These are phyloP conservation scores for Sycophila sp. DNA, from an alignment of 1,140 invertebrate species.

Conservation along the genomic window DNA sequence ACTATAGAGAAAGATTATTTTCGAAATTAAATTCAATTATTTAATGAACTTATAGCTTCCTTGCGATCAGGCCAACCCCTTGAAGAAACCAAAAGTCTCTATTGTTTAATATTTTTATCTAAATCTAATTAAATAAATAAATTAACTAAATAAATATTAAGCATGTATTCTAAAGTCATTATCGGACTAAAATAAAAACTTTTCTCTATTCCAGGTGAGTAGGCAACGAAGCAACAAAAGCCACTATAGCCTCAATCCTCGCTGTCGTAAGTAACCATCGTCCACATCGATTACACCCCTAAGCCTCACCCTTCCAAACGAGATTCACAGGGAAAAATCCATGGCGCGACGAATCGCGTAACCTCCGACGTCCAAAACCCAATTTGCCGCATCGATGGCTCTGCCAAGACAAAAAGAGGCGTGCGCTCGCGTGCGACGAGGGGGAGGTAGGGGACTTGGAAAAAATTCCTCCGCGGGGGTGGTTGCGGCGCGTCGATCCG, in stretches of 20 bases:
- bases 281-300: background rate
- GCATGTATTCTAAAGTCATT: background rate
- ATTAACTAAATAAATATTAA: background rate
- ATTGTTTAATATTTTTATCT: background rate
- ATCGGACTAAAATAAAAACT: background rate
- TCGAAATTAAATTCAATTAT: too few species aligned
- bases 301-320: background rate
- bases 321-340: background rate
- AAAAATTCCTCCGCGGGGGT: slow-evolving; percentile 2
- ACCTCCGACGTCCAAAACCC: background rate
- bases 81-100: background rate
- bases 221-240: too few species aligned
- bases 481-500: slow-evolving; percentile 31
- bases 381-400: slow-evolving; percentile 31
- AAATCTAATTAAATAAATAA: background rate
- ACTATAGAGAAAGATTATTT: too few species aligned
- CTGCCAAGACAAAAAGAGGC: background rate
- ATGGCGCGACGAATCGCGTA: background rate
- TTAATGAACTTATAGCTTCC: too few species aligned
- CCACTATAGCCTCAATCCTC: background rate
- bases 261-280: background rate
- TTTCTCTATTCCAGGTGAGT: background rate
- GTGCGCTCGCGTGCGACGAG: background rate
- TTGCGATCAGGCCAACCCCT: too few species aligned
- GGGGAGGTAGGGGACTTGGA: background rate